Evolutionary conservation across 2,888 invertebrate species (phyloP).

Genomic region (Eubasilissa splendida): DNA sequence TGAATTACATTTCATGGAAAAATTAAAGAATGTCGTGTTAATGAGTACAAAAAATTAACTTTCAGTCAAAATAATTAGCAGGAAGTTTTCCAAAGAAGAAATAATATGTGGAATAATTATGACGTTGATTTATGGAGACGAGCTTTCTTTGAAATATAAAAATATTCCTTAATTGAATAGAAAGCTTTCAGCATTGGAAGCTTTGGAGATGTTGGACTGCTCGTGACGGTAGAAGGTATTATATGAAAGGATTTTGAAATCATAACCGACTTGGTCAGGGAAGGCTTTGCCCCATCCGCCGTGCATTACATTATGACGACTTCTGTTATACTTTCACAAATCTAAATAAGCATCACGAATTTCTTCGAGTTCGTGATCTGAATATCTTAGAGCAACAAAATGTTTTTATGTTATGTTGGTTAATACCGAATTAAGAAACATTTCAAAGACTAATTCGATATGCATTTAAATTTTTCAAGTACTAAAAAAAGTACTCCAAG

Average conservation of each 20-base stretch:
- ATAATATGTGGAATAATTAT: no score
- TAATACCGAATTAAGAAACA: no score
- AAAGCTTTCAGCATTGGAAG: background rate
- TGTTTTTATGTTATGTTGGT: no score
- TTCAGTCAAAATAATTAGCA: no score
- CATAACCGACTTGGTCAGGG: background rate
- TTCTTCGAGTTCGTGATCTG: constrained; percentile 1
- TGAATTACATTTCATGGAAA: no score
- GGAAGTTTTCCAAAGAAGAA: no score
- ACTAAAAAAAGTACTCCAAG: no score
- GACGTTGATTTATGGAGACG: no score
- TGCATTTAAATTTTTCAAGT: no score
- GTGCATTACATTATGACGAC: background rate
- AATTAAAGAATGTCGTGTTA: no score
- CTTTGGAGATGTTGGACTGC: background rate
- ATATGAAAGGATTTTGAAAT: constrained; percentile 1
- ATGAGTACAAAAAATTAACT: no score
- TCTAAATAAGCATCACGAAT: constrained; percentile 12
- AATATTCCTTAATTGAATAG: background rate
- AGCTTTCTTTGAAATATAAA: background rate
- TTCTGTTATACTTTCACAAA: constrained; percentile 17
- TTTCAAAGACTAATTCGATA: no score
- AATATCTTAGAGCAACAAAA: background rate
- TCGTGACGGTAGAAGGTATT: background rate
- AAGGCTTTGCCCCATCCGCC: background rate